Evolutionary conservation across 2,113 vertebrate genomes (phyloP).

Genomic region (Mus spicilegus): DNA sequence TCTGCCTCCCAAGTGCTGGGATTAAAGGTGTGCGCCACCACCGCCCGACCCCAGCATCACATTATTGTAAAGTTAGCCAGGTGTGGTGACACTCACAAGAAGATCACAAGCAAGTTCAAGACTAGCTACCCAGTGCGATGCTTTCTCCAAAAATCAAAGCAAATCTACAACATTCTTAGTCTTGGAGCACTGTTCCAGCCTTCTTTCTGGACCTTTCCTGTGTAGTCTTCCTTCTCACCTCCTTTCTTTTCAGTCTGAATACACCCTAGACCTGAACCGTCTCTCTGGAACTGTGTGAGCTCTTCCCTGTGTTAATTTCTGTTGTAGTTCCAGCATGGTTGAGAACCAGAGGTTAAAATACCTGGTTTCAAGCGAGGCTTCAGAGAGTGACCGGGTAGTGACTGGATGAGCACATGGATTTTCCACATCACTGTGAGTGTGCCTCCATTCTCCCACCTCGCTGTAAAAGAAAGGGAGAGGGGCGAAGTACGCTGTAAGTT

Average conservation of each 20-base stretch:
- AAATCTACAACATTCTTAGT: neutral
- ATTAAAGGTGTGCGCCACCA: too few species aligned
- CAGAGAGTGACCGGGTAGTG: neutral
- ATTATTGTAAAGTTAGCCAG: neutral
- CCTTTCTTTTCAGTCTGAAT: slow-evolving; percentile 12
- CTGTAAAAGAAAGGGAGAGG: neutral
- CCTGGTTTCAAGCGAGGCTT: neutral
- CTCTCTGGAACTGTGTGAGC: slow-evolving; percentile 18
- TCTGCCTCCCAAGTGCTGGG: too few species aligned
- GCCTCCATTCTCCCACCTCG: neutral
- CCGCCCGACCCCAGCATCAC: neutral
- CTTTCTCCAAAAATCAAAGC: neutral
- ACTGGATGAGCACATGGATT: neutral
- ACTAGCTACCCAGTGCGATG: neutral
- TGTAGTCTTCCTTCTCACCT: neutral
- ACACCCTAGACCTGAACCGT: neutral
- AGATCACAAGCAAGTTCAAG: neutral
- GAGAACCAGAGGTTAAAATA: neutral
- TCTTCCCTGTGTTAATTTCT: slow-evolving; percentile 26
- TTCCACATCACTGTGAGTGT: neutral
- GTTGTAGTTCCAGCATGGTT: slow-evolving; percentile 2
- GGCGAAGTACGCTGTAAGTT: neutral
- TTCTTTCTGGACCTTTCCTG: neutral
- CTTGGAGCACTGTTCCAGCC: neutral
- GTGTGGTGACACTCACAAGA: neutral